Conservation (phyloP, 2,888 invertebrate genomes). For the Mycalesis mineus region DNA sequence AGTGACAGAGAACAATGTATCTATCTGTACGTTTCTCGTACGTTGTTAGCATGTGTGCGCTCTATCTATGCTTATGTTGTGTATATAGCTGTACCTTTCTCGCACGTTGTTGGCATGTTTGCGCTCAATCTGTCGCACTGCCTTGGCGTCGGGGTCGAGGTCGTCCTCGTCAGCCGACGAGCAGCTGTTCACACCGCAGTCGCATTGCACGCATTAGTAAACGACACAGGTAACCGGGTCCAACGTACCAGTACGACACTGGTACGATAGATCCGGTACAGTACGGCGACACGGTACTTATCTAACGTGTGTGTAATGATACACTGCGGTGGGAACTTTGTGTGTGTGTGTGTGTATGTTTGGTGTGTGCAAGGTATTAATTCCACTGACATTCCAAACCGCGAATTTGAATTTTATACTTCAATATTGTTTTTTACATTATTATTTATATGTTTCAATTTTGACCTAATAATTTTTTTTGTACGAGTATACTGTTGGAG, state of each 20-base stretch:
- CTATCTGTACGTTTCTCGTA: slow-evolving; percentile 92
- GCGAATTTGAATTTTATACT: too few relatives aligned
- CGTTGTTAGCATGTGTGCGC: slow-evolving; percentile 93
- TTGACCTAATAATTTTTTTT: too few relatives aligned
- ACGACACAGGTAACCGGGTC: not conserved
- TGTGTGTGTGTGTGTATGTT: not conserved
- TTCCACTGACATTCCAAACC: too few relatives aligned
- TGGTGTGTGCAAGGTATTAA: too few relatives aligned
- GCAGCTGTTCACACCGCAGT: slow-evolving; percentile 68
- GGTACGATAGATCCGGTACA: not conserved
- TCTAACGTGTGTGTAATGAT: not conserved
- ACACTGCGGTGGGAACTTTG: not conserved
- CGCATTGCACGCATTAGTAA: slow-evolving; percentile 5
- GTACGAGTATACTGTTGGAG: too few relatives aligned
- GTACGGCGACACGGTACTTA: not conserved
- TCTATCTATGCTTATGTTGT: not conserved
- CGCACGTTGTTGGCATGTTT: slow-evolving; percentile 98
- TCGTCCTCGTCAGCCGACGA: slow-evolving; percentile 92
- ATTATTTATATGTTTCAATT: too few relatives aligned
- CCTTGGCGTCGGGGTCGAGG: slow-evolving; percentile 90
- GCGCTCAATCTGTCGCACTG: slow-evolving; percentile 95
- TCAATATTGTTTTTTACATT: too few relatives aligned
- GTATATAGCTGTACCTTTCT: slow-evolving; percentile 87
- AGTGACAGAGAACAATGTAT: not conserved
- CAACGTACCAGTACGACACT: not conserved